Evolutionary conservation across 2,113 vertebrate genomes (phyloP).

Genomic region (Lutjanus erythropterus): DNA sequence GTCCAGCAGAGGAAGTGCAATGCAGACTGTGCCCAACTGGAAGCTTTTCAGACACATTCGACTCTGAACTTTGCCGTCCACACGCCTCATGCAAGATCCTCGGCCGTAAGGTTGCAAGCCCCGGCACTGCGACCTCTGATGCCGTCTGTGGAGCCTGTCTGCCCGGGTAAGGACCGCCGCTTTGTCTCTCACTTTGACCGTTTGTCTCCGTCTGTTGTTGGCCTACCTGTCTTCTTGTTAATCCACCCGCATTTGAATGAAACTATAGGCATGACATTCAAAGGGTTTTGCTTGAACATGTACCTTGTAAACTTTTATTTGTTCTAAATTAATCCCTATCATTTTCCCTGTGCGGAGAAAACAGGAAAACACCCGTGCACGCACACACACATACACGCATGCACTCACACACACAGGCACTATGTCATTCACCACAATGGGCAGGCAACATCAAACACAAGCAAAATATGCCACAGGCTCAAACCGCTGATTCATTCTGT

Average conservation of each 20-base stretch:
- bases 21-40: slow-evolving; percentile 87
- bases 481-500: slow-evolving; percentile 42
- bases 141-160: slow-evolving; percentile 88
- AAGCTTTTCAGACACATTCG: slow-evolving; percentile 86
- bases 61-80: slow-evolving; percentile 80
- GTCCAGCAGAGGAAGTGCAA: slow-evolving; percentile 59
- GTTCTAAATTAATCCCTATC: slow-evolving; percentile 22
- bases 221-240: slow-evolving; percentile 18
- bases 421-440: slow-evolving; percentile 36
- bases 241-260: neutral
- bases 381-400: neutral
- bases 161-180: slow-evolving; percentile 82
- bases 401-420: slow-evolving; percentile 5
- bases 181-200: neutral
- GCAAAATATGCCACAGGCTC: slow-evolving; percentile 29
- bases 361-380: slow-evolving; percentile 11
- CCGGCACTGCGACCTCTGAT: slow-evolving; percentile 81
- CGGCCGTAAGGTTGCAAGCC: slow-evolving; percentile 74
- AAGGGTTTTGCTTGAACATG: neutral
- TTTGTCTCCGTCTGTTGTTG: neutral
- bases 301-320: slow-evolving; percentile 30
- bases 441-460: slow-evolving; percentile 2
- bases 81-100: slow-evolving; percentile 83
- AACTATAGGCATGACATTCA: slow-evolving; percentile 11
- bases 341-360: slow-evolving; percentile 31